Percentiles rank a stretch among this genome's conserved stretches.
Conservation (phyloP, 1,140 invertebrate species). For the Triops longicaudatus region DNA sequence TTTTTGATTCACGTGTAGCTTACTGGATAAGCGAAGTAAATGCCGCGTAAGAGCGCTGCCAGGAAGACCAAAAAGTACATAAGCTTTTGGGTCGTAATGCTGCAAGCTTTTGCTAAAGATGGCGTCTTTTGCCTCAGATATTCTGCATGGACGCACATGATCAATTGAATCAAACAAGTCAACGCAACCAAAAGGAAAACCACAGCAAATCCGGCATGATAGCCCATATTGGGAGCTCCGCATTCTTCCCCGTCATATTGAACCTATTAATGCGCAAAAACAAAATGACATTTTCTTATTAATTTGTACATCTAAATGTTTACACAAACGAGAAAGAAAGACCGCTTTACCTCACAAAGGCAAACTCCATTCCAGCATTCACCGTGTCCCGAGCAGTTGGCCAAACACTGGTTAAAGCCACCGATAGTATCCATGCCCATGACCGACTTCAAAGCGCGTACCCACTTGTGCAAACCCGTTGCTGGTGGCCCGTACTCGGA, state of each 20-base stretch:
- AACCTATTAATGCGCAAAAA: conserved; percentile 44
- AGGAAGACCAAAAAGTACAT: conserved; percentile 82
- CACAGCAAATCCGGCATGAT: conserved; percentile 62
- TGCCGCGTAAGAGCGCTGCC: conserved; percentile 71
- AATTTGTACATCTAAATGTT: background rate
- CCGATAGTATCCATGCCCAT: background rate
- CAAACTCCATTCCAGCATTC: conserved; percentile 85
- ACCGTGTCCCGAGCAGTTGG: conserved; percentile 76
- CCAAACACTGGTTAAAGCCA: conserved; percentile 38
- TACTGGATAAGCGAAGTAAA: conserved; percentile 82
- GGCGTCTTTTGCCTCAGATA: conserved; percentile 73
- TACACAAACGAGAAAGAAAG: conserved; percentile 21
- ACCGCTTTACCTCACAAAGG: conserved; percentile 66
- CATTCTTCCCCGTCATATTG: conserved; percentile 57
- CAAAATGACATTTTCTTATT: conserved; percentile 13
- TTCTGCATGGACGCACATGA: conserved; percentile 72
- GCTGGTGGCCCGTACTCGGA: background rate
- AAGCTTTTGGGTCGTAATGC: conserved; percentile 82
- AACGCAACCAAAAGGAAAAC: conserved; percentile 74
- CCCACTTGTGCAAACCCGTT: background rate
- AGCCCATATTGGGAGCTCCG: conserved; percentile 52
- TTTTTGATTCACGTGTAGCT: conserved; percentile 38
- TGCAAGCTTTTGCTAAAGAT: conserved; percentile 65
- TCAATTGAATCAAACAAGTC: conserved; percentile 76
- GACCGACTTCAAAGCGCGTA: background rate